phyloP scores from a whole-genome alignment of 2,888 invertebrate species.

The Lysandra coridon region DNA sequence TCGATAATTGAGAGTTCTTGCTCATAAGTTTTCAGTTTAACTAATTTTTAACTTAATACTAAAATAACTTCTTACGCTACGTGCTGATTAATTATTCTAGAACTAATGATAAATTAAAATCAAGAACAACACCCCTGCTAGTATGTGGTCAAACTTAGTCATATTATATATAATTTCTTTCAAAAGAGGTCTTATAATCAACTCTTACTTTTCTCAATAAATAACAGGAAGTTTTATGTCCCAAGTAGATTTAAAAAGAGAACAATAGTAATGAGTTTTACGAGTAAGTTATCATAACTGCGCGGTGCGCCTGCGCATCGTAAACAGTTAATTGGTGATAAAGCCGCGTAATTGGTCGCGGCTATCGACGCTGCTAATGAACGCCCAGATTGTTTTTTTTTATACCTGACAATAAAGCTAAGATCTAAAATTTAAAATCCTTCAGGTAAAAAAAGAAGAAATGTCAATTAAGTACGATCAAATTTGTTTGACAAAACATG shows the following conservation, averaged over 20 bases:
- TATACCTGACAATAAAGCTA: not conserved
- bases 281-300: slow-evolving; percentile 19
- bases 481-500: no score
- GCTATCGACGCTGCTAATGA: slow-evolving; percentile 71
- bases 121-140: no score
- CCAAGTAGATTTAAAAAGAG: not conserved
- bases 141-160: no score
- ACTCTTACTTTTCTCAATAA: not conserved
- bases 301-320: slow-evolving; percentile 53
- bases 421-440: not conserved
- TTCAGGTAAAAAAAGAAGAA: not conserved
- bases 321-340: slow-evolving; percentile 73
- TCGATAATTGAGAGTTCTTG: no score
- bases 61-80: no score
- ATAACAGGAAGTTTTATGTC: not conserved
- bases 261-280: slow-evolving; percentile 15
- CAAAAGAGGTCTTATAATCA: no score
- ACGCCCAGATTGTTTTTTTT: slow-evolving; percentile 41
- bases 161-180: no score
- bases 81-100: no score
- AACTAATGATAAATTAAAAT: no score
- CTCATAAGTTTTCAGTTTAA: no score
- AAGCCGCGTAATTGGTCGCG: slow-evolving; percentile 64
- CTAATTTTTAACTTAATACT: no score
- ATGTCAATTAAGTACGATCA: no score